Base-by-base conservation (phyloP, 2,113 vertebrate species). In the Tinamus guttatus region DNA sequence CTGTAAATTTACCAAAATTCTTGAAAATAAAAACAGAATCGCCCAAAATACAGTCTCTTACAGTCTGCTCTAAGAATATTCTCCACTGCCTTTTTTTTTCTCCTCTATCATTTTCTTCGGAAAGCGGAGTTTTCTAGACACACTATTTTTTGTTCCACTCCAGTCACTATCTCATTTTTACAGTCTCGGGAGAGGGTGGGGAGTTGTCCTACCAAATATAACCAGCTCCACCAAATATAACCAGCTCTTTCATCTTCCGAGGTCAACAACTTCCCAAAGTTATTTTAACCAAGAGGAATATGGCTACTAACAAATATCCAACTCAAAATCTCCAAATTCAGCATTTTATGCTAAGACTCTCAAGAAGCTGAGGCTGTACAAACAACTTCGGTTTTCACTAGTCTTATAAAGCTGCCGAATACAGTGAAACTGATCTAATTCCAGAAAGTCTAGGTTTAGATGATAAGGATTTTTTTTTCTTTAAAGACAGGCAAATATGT, bases 211-310 rank as follows among this genome's bases (percentile, higher is more conserved):
- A 94, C 91, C 93, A 93, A 95, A 95, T 83, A 94, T 80, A 96
- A 93, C 81, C 85, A 85, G 56, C 43, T 90, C 85, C 47, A 94
- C 91, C 93, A 93, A 95, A 95, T 83, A 94, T 80, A 96, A 93
- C 81, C 85, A 83, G 51, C 47, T 90, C 85, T 95, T 94, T 93
- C 82, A 91, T 94, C 85, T 96, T 92, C 94, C 28, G 94, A 94
- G 73, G 92, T 96, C 95, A 96, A 93, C 90, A 94, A 91, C 94
- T 94, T 96, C 94, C 76, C 90, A 84, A 93, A 95, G 75, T 96
- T 94, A 89, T 88, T 84, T 64, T 2, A 90, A 9, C 1, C 5
- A 83, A 32, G 3, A 87, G 14, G 43, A 90, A 63, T 52, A 80
- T 4, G 6, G 67, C 94, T 62, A 3, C 76, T 85, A 81, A 76